A percentile compares a stretch with the other conserved stretches of the same genome.
These are phyloP conservation scores for Mythimna pallens DNA, from an alignment of 2,888 invertebrate species.

Conservation along the genomic window DNA sequence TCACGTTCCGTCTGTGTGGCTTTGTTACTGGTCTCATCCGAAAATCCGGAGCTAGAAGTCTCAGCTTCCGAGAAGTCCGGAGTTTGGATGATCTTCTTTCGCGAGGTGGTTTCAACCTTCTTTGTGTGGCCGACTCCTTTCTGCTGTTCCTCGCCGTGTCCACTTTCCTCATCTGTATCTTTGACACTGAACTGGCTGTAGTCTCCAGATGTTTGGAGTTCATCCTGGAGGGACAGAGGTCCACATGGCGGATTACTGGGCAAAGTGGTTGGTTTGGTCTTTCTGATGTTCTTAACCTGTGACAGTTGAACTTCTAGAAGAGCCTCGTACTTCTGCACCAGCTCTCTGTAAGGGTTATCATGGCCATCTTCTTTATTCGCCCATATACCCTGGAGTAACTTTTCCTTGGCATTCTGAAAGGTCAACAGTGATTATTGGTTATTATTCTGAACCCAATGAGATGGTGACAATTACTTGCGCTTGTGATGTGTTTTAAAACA, in stretches of 20 bases:
- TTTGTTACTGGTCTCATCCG: conserved; percentile 96
- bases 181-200: conserved; percentile 92
- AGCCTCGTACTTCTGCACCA: conserved; percentile 96
- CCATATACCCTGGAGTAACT: conserved; percentile 88
- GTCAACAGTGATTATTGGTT: conserved; percentile 31
- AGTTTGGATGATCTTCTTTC: conserved; percentile 92
- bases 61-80: conserved; percentile 97
- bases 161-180: conserved; percentile 92
- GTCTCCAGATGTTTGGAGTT: conserved; percentile 94
- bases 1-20: conserved; percentile 95
- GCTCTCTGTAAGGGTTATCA: conserved; percentile 94
- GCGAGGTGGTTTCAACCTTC: conserved; percentile 80
- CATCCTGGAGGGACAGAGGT: conserved; percentile 92
- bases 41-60: conserved; percentile 95
- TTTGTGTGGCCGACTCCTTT: conserved; percentile 87
- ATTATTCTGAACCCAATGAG: conserved; percentile 23
- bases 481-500: conserved; percentile 33
- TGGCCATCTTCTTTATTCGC: conserved; percentile 89
- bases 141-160: conserved; percentile 90
- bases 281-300: conserved; percentile 89
- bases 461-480: conserved; percentile 15
- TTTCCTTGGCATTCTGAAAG: conserved; percentile 88
- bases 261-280: conserved; percentile 77
- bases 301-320: conserved; percentile 94
- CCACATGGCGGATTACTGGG: conserved; percentile 81